phyloP scores from a whole-genome alignment of 2,113 vertebrate species.

The Oreocharis arfaki region DNA sequence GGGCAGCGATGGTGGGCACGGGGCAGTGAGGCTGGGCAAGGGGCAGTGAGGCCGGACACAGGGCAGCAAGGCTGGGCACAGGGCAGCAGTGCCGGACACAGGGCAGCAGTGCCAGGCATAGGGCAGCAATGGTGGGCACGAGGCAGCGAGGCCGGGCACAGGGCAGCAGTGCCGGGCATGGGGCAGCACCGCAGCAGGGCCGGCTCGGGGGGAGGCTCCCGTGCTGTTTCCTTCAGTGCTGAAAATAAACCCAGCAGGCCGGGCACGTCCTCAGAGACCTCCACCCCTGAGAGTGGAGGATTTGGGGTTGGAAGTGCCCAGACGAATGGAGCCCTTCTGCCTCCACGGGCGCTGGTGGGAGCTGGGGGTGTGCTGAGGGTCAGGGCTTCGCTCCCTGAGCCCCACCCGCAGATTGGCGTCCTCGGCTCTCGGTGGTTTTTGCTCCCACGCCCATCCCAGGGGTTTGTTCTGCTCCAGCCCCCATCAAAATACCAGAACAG shows the following conservation, averaged over 20 bases:
- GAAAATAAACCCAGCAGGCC: neutral
- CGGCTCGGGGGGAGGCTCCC: neutral
- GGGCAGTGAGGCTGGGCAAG: too few relatives aligned
- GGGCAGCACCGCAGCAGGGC: neutral
- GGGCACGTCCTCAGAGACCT: neutral
- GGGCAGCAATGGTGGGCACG: too few relatives aligned
- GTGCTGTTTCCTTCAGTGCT: rapidly evolving
- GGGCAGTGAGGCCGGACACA: too few relatives aligned
- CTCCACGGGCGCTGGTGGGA: neutral
- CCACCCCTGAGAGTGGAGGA: rapidly evolving
- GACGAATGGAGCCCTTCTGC: neutral
- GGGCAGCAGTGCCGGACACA: too few relatives aligned
- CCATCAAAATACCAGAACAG: neutral
- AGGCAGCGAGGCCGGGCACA: rapidly evolving
- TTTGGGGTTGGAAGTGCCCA: rapidly evolving
- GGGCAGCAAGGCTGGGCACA: too few relatives aligned
- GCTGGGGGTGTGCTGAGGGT: neutral
- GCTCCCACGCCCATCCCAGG: neutral
- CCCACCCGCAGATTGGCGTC: rapidly evolving
- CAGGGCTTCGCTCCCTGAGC: rapidly evolving
- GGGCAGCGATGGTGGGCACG: too few relatives aligned
- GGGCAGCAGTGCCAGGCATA: too few relatives aligned
- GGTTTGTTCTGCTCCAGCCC: neutral
- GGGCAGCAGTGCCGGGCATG: too few relatives aligned
- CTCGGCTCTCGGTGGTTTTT: neutral